Conservation (phyloP, 2,888 invertebrate genomes). For the Venustoraphidia nigricollis region DNA sequence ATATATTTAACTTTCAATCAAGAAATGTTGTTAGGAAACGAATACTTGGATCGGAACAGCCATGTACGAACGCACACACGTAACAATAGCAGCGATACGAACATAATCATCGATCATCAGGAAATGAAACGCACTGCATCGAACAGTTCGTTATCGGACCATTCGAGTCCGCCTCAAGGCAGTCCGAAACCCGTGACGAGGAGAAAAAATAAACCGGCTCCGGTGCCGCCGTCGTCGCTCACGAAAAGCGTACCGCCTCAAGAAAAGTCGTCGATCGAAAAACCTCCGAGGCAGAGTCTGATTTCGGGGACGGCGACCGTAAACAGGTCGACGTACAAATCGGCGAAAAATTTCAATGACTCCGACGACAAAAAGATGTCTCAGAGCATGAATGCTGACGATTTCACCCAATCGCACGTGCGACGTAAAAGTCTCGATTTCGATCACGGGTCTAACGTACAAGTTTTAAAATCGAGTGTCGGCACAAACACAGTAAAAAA, state of each 20-base stretch:
- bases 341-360: constrained; percentile 27
- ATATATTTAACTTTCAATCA: constrained; percentile 49
- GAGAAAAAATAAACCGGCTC: constrained; percentile 63
- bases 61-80: constrained; percentile 27
- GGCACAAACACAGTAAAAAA: background rate
- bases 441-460: constrained; percentile 31
- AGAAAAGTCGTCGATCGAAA: constrained; percentile 16
- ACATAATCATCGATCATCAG: constrained; percentile 31
- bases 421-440: constrained; percentile 39
- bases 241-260: constrained; percentile 15
- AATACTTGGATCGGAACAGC: constrained; percentile 10
- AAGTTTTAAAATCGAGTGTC: constrained; percentile 19
- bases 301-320: constrained; percentile 41
- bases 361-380: constrained; percentile 24
- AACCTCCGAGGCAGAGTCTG: constrained; percentile 42
- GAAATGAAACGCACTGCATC: constrained; percentile 44
- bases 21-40: constrained; percentile 30
- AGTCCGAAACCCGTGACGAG: constrained; percentile 44
- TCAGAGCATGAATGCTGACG: constrained; percentile 1
- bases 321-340: constrained; percentile 35
- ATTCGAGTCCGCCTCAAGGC: constrained; percentile 52
- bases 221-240: constrained; percentile 39
- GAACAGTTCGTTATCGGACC: constrained; percentile 50
- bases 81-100: constrained; percentile 43
- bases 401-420: constrained; percentile 8